Percentiles rank a stretch among this genome's conserved stretches.
Conservation (phyloP, 2,888 invertebrate species). For the Monoplex corrugatus region DNA sequence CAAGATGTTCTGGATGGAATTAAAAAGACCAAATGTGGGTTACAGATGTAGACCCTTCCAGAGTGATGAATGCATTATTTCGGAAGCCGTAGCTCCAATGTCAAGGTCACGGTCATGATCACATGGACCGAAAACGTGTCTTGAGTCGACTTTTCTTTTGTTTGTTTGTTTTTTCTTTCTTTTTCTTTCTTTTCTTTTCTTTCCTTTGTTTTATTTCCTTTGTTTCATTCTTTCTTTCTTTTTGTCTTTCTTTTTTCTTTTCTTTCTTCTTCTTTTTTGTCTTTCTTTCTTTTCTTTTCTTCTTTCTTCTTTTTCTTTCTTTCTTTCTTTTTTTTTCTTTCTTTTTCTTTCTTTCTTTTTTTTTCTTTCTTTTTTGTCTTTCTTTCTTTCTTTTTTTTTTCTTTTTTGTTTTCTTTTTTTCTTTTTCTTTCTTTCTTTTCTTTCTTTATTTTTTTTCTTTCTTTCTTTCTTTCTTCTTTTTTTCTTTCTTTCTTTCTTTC, state of each 20-base stretch:
- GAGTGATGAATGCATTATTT: too few relatives aligned
- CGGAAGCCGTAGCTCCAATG: too few relatives aligned
- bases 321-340: too few relatives aligned
- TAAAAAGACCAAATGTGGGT: too few relatives aligned
- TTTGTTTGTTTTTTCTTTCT: slow-evolving; percentile 16
- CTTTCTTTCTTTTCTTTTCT: neutral
- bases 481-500: neutral
- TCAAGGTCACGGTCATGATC: too few relatives aligned
- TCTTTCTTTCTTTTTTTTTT: neutral
- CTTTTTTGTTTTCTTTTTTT: neutral
- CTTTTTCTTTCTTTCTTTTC: neutral
- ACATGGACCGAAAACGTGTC: too few relatives aligned
- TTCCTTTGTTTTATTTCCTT: too few relatives aligned
- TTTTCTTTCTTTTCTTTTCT: neutral
- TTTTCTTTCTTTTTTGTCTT: neutral
- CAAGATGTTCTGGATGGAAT: too few relatives aligned
- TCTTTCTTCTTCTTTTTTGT: neutral
- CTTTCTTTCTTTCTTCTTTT: neutral
- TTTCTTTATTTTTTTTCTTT: neutral
- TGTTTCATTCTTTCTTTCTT: neutral
- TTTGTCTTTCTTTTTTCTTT: neutral
- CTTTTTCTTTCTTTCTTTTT: neutral
- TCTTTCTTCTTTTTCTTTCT: neutral
- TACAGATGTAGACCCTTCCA: too few relatives aligned
- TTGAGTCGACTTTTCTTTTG: too few relatives aligned